phyloP scores from a whole-genome alignment of 2,797 vertebrate genomes.

The Hemitrygon akajei region DNA sequence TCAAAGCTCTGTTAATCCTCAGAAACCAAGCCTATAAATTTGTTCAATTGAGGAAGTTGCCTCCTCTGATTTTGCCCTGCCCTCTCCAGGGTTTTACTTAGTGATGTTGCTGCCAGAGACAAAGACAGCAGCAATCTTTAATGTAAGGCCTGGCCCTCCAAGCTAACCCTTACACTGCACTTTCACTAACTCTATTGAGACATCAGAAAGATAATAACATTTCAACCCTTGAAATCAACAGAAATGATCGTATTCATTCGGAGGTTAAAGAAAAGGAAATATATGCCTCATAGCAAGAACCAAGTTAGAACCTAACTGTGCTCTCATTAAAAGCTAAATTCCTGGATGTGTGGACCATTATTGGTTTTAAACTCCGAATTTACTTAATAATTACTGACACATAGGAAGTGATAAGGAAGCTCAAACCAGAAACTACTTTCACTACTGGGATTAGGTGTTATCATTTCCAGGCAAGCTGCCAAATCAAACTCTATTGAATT shows the following conservation, averaged over 20 bases:
- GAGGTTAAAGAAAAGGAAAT: background rate
- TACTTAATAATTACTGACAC: background rate
- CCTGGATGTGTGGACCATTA: background rate
- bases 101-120: background rate
- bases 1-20: background rate
- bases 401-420: background rate
- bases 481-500: background rate
- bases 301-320: background rate
- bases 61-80: background rate
- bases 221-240: background rate
- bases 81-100: background rate
- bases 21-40: background rate
- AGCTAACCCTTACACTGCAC: background rate
- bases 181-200: background rate
- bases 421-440: background rate
- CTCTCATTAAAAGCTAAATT: background rate
- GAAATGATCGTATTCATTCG: background rate
- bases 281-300: too few species aligned
- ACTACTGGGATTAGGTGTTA: background rate
- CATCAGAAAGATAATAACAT: background rate
- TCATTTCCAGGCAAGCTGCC: background rate
- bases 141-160: background rate
- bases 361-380: constrained; percentile 9
- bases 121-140: background rate
- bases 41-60: background rate